Evolutionary conservation across 2,797 vertebrate genomes (phyloP).

Genomic region (Denticeps clupeoides): DNA sequence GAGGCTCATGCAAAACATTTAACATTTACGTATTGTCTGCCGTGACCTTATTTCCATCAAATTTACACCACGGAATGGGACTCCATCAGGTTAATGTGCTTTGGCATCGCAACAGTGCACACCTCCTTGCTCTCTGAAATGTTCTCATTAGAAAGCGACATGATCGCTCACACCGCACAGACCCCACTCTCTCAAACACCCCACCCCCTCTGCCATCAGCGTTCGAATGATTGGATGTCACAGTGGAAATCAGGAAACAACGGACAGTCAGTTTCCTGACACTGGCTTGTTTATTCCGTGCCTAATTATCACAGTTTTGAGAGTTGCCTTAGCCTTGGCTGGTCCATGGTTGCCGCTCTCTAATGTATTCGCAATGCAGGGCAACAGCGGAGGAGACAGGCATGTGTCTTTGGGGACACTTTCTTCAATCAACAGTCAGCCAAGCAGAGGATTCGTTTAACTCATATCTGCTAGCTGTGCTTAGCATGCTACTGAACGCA

Average conservation of each 20-base stretch:
- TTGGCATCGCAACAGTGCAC: constrained; percentile 1
- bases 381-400: constrained; percentile 11
- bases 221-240: constrained; percentile 5
- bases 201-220: too few relatives aligned
- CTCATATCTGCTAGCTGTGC: constrained; percentile 13
- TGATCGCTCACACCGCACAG: background rate
- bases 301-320: constrained; percentile 10
- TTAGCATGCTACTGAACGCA: constrained; percentile 22
- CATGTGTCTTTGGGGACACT: constrained; percentile 12
- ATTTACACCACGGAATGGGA: constrained; percentile 33
- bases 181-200: too few relatives aligned
- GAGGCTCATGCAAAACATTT: background rate
- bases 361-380: too few relatives aligned
- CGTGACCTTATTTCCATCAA: constrained; percentile 45
- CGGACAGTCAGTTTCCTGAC: background rate
- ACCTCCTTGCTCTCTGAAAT: background rate
- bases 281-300: background rate
- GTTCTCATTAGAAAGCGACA: constrained; percentile 6
- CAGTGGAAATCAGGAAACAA: constrained; percentile 11
- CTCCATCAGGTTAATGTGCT: constrained; percentile 36
- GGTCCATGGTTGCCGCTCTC: too few relatives aligned
- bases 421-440: constrained; percentile 15
- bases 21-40: constrained; percentile 22
- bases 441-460: constrained; percentile 19
- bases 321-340: too few relatives aligned